Percentiles rank a stretch among this genome's conserved stretches.
These are phyloP conservation scores for Numida meleagris DNA, from an alignment of 2,113 vertebrate genomes.

Conservation along the genomic window DNA sequence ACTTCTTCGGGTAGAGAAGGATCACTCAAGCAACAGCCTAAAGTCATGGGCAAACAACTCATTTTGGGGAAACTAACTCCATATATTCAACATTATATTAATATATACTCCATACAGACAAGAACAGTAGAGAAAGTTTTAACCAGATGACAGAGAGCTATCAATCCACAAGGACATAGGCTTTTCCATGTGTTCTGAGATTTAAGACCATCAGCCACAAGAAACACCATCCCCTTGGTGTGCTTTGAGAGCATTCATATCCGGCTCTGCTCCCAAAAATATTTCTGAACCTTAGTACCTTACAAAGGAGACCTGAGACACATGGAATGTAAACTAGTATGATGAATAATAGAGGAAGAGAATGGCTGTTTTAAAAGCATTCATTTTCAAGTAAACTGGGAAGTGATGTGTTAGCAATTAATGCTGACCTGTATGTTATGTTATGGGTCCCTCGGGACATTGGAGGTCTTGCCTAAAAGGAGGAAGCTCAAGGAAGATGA, in stretches of 20 bases:
- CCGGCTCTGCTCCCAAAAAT: neutral
- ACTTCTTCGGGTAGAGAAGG: neutral
- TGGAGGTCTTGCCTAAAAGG: neutral
- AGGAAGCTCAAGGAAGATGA: neutral
- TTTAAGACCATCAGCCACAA: neutral
- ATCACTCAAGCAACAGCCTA: neutral
- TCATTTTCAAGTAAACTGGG: neutral
- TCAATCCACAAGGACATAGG: neutral
- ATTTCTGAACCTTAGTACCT: neutral
- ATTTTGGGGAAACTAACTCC: neutral
- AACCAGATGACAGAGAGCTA: neutral
- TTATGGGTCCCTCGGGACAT: neutral
- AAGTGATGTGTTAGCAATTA: neutral
- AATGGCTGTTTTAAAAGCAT: neutral
- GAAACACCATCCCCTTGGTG: neutral
- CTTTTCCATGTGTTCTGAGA: neutral
- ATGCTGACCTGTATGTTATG: neutral
- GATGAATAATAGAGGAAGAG: neutral
- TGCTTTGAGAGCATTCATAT: neutral
- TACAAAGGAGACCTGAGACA: neutral
- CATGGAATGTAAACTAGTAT: neutral
- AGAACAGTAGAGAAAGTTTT: neutral
- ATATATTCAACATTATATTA: neutral
- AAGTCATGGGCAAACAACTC: neutral
- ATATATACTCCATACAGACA: neutral